phyloP scores from a whole-genome alignment of 2,113 vertebrate genomes.

The Nesogale talazaci region DNA sequence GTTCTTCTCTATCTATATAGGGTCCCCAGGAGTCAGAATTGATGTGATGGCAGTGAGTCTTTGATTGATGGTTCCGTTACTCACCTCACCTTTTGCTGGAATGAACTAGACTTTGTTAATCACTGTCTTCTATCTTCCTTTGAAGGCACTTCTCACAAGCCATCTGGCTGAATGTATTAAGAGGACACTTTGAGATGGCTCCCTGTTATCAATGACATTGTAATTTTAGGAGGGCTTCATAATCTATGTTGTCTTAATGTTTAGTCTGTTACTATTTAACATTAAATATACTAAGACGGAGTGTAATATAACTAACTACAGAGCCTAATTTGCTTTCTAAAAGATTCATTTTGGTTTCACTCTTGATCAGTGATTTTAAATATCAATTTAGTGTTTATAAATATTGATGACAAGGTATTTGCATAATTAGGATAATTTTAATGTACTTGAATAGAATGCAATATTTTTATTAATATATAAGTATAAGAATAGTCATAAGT shows the following conservation, averaged over 20 bases:
- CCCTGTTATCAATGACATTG: not conserved
- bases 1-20: no score
- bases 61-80: no score
- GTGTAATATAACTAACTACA: not conserved
- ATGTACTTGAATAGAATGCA: not conserved
- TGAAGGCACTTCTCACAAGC: not conserved
- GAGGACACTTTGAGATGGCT: not conserved
- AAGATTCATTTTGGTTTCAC: not conserved
- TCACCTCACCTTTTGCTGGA: not conserved
- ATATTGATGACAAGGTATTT: not conserved
- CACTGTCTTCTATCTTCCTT: accelerated
- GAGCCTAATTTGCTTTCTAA: not conserved
- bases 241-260: not conserved
- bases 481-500: no score
- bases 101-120: not conserved
- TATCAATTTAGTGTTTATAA: not conserved
- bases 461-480: not conserved
- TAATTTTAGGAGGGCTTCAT: constrained; percentile 34
- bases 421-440: not conserved
- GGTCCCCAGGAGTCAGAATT: no score
- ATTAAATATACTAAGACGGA: not conserved
- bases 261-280: not conserved
- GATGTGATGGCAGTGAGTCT: no score
- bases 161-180: not conserved
- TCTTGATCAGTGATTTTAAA: constrained; percentile 13